phyloP scores from a whole-genome alignment of 2,797 vertebrate species.

The Erethizon dorsatum region DNA sequence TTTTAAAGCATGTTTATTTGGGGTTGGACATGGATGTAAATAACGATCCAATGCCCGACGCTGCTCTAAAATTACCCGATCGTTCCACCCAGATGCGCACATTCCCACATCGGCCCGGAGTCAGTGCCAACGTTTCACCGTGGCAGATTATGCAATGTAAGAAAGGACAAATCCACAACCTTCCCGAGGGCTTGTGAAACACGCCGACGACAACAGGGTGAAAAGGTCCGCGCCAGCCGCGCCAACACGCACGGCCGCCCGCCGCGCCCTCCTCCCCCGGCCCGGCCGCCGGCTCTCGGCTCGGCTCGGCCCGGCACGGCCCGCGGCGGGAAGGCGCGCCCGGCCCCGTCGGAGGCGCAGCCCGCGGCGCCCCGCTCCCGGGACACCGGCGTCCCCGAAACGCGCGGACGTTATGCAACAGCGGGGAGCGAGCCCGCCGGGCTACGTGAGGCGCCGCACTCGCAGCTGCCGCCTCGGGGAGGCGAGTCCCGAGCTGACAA shows the following conservation, averaged over 20 bases:
- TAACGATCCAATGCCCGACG: not conserved
- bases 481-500: constrained; percentile 78
- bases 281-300: not conserved
- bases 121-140: constrained; percentile 71
- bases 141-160: constrained; percentile 86
- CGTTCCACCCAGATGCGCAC: constrained; percentile 62
- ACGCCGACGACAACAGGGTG: constrained; percentile 79
- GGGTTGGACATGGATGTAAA: constrained; percentile 11
- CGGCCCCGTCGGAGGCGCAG: constrained; percentile 38
- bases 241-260: constrained; percentile 39
- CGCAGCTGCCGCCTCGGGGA: constrained; percentile 80
- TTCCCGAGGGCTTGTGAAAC: constrained; percentile 76
- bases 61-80: constrained; percentile 73
- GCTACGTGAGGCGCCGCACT: constrained; percentile 77
- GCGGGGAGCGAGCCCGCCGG: constrained; percentile 53
- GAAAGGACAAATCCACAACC: constrained; percentile 84
- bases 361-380: constrained; percentile 49
- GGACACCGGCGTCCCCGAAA: constrained; percentile 80
- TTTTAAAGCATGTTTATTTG: constrained; percentile 34
- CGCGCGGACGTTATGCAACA: constrained; percentile 86
- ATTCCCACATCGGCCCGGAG: constrained; percentile 58
- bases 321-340: not conserved
- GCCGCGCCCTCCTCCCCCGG: not conserved
- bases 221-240: constrained; percentile 40
- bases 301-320: not conserved